Conservation (phyloP, 30 jellyfish, hydroid and myxozoan species). For the Calvadosia cruxmelitensis region DNA sequence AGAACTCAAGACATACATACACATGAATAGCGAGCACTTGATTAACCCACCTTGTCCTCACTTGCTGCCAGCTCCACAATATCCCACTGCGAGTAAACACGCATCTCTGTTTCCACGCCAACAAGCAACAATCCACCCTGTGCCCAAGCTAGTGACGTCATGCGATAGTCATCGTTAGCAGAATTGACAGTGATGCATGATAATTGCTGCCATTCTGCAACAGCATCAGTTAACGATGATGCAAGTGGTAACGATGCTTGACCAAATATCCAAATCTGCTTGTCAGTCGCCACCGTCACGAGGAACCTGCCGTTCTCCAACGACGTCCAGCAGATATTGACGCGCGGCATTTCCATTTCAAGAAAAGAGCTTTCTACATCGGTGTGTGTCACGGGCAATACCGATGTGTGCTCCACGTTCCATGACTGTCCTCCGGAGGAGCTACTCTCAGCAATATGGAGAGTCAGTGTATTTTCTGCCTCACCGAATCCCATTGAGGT, state of each 20-base stretch:
- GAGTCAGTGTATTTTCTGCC: neutral
- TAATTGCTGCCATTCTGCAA: slow-evolving; percentile 53
- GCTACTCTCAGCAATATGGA: slow-evolving; percentile 43
- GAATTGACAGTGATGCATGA: slow-evolving; percentile 24
- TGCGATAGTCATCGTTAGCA: slow-evolving; percentile 24
- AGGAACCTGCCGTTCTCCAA: slow-evolving; percentile 77
- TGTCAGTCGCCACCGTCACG: slow-evolving; percentile 65
- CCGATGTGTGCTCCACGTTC: slow-evolving; percentile 49
- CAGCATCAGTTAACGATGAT: slow-evolving; percentile 31
- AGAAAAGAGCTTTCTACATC: too few relatives aligned
- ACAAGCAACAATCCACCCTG: slow-evolving; percentile 86
- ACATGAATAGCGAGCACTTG: too few relatives aligned
- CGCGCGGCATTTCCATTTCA: slow-evolving; percentile 20
- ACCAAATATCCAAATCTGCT: slow-evolving; percentile 22
- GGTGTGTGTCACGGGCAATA: too few relatives aligned
- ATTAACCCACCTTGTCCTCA: too few relatives aligned
- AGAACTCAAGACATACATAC: too few relatives aligned
- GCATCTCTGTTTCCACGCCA: slow-evolving; percentile 90
- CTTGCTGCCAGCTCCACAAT: too few relatives aligned
- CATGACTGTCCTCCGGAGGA: slow-evolving; percentile 82
- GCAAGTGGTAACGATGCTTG: slow-evolving; percentile 33
- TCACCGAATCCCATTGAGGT: slow-evolving; percentile 2
- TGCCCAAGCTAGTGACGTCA: slow-evolving; percentile 88
- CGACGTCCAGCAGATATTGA: slow-evolving; percentile 59
- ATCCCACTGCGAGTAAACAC: slow-evolving; percentile 97